Conservation (phyloP, 2,888 invertebrate genomes). For the Mesochorus sp. region DNA sequence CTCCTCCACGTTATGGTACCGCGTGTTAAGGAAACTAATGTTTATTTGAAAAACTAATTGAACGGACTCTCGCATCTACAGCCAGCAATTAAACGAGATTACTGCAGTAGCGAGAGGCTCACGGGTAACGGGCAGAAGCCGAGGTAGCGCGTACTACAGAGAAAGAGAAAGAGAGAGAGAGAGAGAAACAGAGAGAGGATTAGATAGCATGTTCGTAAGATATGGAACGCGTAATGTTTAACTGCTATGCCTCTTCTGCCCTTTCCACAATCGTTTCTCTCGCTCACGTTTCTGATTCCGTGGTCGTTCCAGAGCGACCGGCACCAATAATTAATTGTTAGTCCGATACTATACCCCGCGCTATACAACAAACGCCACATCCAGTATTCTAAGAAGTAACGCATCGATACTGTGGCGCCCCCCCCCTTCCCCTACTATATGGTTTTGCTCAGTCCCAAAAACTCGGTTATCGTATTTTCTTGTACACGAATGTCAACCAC, state of each 20-base stretch:
- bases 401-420: conserved; percentile 23
- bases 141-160: conserved; percentile 53
- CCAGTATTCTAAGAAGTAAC: conserved; percentile 19
- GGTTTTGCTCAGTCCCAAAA: conserved; percentile 7
- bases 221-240: conserved; percentile 82
- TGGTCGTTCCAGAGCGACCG: conserved; percentile 72
- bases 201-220: conserved; percentile 81
- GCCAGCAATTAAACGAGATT: conserved; percentile 82
- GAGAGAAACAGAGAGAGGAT: conserved; percentile 72
- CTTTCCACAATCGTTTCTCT: conserved; percentile 44
- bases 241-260: conserved; percentile 74
- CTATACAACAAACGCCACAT: neutral
- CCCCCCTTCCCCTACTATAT: neutral
- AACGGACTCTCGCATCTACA: conserved; percentile 80
- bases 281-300: conserved; percentile 37
- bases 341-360: conserved; percentile 70
- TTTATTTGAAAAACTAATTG: conserved; percentile 76
- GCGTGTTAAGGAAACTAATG: conserved; percentile 76
- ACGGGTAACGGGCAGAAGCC: conserved; percentile 41
- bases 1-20: conserved; percentile 67
- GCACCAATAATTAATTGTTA: conserved; percentile 81
- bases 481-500: neutral
- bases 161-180: conserved; percentile 57
- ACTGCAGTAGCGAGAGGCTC: conserved; percentile 77
- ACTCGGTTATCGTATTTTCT: conserved; percentile 4